These are phyloP conservation scores for Megaceryle alcyon DNA, from an alignment of 2,797 vertebrate genomes.

Conservation along the genomic window DNA sequence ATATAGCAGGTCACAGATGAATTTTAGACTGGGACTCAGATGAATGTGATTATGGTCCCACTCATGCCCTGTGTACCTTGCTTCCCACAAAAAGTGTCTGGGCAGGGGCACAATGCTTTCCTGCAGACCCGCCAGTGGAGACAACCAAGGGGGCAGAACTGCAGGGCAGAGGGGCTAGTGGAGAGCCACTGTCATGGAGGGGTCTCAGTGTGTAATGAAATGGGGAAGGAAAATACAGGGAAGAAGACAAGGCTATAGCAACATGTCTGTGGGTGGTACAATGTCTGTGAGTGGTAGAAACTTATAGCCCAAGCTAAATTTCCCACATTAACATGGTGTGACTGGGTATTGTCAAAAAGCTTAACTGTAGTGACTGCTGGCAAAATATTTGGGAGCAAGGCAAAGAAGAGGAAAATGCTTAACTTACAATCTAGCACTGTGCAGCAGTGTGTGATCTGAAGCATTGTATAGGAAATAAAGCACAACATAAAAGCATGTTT, in stretches of 20 bases:
- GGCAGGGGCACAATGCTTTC: not conserved
- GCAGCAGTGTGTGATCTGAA: not conserved
- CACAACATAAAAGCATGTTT: not conserved
- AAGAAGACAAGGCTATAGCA: conserved; percentile 8
- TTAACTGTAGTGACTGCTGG: not conserved
- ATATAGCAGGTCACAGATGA: not conserved
- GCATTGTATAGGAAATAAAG: not conserved
- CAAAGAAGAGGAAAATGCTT: not conserved
- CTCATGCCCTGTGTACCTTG: not conserved
- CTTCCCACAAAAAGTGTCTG: not conserved
- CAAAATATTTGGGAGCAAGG: conserved; percentile 2
- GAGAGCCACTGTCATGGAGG: not conserved
- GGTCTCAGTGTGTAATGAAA: not conserved
- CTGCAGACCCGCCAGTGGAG: not conserved
- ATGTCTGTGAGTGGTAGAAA: conserved; percentile 21
- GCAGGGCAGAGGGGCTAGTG: fast-evolving
- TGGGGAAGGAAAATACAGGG: not conserved
- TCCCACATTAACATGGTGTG: not conserved
- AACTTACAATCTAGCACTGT: not conserved
- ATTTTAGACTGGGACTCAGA: not conserved
- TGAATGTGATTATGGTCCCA: not conserved
- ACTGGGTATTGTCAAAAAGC: conserved; percentile 28
- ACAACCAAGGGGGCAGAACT: not conserved
- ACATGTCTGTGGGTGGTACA: not conserved
- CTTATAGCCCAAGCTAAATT: not conserved